A percentile compares a stretch with the other conserved stretches of the same genome.
Conservation (phyloP, 2,888 invertebrate species). For the Nowickia ferox region DNA sequence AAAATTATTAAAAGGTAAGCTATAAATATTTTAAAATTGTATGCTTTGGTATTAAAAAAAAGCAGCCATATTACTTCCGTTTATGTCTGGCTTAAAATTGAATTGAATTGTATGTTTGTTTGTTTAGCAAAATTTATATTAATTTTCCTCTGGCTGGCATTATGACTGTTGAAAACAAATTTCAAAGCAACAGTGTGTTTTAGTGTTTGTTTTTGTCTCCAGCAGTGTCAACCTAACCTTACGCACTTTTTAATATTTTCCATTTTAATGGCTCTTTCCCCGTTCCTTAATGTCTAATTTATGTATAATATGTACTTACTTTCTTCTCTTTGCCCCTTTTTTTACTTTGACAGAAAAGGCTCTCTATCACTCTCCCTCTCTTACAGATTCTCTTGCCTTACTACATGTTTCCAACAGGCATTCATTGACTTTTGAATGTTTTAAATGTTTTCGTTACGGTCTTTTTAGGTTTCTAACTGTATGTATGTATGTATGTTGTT, state of each 20-base stretch:
- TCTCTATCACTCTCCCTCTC: conserved; percentile 21
- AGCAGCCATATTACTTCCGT: conserved; percentile 70
- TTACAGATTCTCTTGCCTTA: conserved; percentile 7
- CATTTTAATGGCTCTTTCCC: not conserved
- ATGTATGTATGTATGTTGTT: not conserved
- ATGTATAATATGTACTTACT: not conserved
- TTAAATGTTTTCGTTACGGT: conserved; percentile 14
- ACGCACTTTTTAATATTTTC: conserved; percentile 56
- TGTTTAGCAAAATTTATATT: not conserved
- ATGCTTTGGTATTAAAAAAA: not conserved
- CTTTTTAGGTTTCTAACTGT: not conserved
- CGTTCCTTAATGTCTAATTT: not conserved
- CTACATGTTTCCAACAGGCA: conserved; percentile 5
- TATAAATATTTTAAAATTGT: not conserved
- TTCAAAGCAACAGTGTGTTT: conserved; percentile 57
- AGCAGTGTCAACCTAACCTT: conserved; percentile 65
- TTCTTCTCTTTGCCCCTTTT: not conserved
- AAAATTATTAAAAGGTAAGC: conserved; percentile 16
- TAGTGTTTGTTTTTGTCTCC: conserved; percentile 51
- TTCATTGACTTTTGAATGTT: conserved; percentile 50
- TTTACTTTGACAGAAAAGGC: not conserved
- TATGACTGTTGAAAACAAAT: not conserved
- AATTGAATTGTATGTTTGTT: not conserved
- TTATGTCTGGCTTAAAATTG: conserved; percentile 52
- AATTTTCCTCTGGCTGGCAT: not conserved